Evolutionary conservation across 1,140 invertebrate genomes (phyloP), one percentile per base, ranked within the genome.

Genomic region (Bombus terrestris): DNA sequence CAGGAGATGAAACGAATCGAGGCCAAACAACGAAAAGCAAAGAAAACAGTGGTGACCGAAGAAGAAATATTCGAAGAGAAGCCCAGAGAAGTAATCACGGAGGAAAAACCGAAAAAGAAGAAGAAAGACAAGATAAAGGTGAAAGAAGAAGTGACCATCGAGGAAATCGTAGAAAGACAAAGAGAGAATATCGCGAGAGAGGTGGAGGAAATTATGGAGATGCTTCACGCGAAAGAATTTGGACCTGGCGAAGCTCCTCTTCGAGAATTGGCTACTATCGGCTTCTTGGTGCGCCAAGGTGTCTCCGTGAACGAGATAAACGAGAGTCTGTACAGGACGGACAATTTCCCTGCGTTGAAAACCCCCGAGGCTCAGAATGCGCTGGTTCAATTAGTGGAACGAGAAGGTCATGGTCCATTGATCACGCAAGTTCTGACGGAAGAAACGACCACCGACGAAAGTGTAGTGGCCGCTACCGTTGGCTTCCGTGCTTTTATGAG

Each of bases 401-500:
- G 97, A 41, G 96, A 97, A 94, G 98, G 98, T 4, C 96, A 98
- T 91, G 97, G 97, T 15, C 96, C 97, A 1, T 93, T 98, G 12
- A 97, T 98, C 76, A 97, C 97, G 1, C 97, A 98, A 94, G 97
- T 98, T 37, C 95, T 98, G 28, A 97, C 97, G 0, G 97, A 98
- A 95, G 97, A 98, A 93, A 96, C 97, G 8, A 96, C 96, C 22
- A 96, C 97, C 53, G 97, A 97, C 89, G 97, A 98, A 93, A 97
- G 96, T 75, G 94, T 97, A 32, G 95, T 97, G 57, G 97, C 97
- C 28, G 96, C 97, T 1, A 97, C 97, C 80, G 97, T 97, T 79
- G 98, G 97, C 15, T 98, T 98, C 93, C 96, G 96, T 89, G 97
- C 98, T 12, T 98, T 98, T 91, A 97, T 98, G 95, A 97, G 96